Evolutionary conservation across 2,888 invertebrate genomes (phyloP), one percentile per base, ranked within the genome.

Genomic region (Drosophila rellima): DNA sequence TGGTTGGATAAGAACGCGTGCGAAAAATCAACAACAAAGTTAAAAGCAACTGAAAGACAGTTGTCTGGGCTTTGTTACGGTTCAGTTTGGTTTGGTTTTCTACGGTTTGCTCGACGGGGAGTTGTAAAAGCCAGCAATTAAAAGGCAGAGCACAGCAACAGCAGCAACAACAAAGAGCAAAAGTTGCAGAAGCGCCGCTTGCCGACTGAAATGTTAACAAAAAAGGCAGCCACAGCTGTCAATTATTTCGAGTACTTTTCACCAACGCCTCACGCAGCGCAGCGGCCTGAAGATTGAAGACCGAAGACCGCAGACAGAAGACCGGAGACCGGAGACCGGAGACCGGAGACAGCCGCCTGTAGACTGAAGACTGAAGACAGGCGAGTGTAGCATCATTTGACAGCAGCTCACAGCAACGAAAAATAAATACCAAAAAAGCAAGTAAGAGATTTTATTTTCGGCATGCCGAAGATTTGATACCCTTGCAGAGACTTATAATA

Each of bases 201-300:
- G 71, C 26, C 37, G 59, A 61, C 64, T 76, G 47, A 60, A 67
- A 75, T 68, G 71, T 85, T 69, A 89, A 83, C 87, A 85, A 85
- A 85, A 90, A 90, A 85, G 88, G 78, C 88, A 83, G 87, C 90
- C 82, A 89, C 85, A 86, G 85, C 85, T 86, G 85, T 90, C 90
- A 86, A 86, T 86, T 90, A 90, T 86, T 86, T 86, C 85, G 90
- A 90, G 89, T 86, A 90, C 85, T 85, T 85, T 85, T 90, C 90
- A 90, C 89, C 85, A 90, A 90, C 88, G 90, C 90, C 89, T 88
- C 90, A 86, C 82, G 82, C 82, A 89, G 82, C 18, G 84, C 89
- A 63, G 20, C 23, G 29, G 60, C 29, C 60, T 1, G 29, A 54
- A 48, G 50, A 44, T 61, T 0, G 61, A 10, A 48, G 60, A 44